A percentile compares a stretch with the other conserved stretches of the same genome.
phyloP scores from a whole-genome alignment of 2,113 vertebrate genomes.

The Sander lucioperca region DNA sequence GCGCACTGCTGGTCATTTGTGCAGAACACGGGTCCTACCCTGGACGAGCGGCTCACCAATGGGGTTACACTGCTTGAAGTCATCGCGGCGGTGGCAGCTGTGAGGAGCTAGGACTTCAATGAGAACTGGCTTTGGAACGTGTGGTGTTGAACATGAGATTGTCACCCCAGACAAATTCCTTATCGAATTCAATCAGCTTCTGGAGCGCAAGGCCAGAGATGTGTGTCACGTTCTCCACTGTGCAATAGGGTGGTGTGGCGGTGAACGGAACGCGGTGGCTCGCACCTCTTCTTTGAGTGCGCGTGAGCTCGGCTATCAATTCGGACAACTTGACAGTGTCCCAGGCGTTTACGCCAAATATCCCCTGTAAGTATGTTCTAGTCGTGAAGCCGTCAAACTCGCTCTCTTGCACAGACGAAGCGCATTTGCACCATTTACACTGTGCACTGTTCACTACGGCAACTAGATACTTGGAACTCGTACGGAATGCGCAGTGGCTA shows the following conservation, averaged over 20 bases:
- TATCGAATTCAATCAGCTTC: no score
- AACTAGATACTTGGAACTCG: not conserved
- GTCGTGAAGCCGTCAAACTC: not conserved
- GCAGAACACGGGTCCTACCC: constrained; percentile 11
- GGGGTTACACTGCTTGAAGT: no score
- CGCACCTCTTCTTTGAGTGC: no score
- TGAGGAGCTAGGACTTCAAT: no score
- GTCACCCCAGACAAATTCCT: constrained; percentile 14
- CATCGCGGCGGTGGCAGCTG: no score
- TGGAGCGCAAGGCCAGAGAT: no score
- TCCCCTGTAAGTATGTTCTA: not conserved
- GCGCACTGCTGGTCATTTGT: not conserved
- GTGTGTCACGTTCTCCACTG: constrained; percentile 2
- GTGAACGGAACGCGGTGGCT: not conserved
- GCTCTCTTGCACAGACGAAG: not conserved
- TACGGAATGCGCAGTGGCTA: not conserved
- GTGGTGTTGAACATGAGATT: constrained; percentile 8
- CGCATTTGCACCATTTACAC: constrained; percentile 17
- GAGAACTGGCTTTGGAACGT: no score
- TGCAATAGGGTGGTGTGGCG: not conserved
- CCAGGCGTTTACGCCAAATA: no score
- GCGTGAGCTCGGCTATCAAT: not conserved
- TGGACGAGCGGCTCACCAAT: no score
- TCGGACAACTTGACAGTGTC: not conserved
- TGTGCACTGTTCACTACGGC: not conserved